Percentiles rank a stretch among this genome's conserved stretches.
Conservation (phyloP, 2,888 invertebrate species). For the Rhorus exstirpatorius region DNA sequence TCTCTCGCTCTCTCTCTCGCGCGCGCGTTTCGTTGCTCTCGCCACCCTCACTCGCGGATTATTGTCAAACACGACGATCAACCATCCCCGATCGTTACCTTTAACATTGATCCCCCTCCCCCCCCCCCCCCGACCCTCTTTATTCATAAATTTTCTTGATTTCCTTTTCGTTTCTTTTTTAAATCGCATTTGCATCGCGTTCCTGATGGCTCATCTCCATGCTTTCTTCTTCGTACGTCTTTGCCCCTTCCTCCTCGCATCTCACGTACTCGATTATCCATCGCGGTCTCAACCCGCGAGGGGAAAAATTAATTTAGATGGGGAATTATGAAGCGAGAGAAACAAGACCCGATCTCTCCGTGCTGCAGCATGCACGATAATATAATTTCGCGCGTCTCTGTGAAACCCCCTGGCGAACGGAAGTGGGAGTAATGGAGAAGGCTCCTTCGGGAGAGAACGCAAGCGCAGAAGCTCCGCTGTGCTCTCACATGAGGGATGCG, state of each 20-base stretch:
- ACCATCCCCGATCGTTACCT: conserved; percentile 66
- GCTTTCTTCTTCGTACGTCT: not conserved
- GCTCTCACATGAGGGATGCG: conserved; percentile 15
- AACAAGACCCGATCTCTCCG: not conserved
- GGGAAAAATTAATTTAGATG: conserved; percentile 58
- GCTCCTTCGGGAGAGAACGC: not conserved
- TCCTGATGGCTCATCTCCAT: no score
- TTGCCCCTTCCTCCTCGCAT: not conserved
- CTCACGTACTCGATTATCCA: conserved; percentile 41
- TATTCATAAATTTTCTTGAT: conserved; percentile 3
- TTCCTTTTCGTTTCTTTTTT: conserved; percentile 13
- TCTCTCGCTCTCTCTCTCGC: conserved; percentile 9
- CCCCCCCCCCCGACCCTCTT: no score
- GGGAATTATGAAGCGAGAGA: conserved; percentile 40
- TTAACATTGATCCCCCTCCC: no score
- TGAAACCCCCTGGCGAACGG: conserved; percentile 27
- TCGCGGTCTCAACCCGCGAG: conserved; percentile 44
- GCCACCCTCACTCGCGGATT: conserved; percentile 24
- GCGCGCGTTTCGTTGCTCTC: not conserved
- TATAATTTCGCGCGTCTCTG: not conserved
- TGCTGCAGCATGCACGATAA: not conserved
- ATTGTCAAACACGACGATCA: conserved; percentile 69
- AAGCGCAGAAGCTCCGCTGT: conserved; percentile 13
- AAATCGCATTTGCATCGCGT: not conserved
- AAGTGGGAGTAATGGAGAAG: conserved; percentile 40